Evolutionary conservation across 2,113 vertebrate species (phyloP), one percentile per base, ranked within the genome.

Genomic region (Mionectes macconnelli): DNA sequence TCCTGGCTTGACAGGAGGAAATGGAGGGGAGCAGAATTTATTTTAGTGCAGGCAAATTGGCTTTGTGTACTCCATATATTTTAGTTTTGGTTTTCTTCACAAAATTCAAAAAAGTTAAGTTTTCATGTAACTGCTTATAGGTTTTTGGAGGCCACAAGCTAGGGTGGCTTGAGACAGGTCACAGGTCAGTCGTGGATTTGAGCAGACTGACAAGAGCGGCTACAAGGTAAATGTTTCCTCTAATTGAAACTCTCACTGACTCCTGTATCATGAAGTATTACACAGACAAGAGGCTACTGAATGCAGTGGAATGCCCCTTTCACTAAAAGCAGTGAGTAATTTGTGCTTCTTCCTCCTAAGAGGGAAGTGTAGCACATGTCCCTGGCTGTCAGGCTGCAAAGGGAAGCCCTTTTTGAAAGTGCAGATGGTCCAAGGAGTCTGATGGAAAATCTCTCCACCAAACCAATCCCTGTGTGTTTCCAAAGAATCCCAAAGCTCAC

Each of bases 391-490:
- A 89, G 56, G 76, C 64, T 92, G 81, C 49, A 37, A 70, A 87
- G 30, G 19, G 53, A 89, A 87, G 82, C 17, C 31, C 49, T 93
- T 62, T 84, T 57, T n/a, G 72, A 80, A 94, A 83, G 63, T 42
- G 77, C 56, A 50, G 56, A 59, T 73, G 49, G 77, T 88, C 39
- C 50, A 53, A 59, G 35, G 77, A 94, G 86, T 39, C 66, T 68
- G 60, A 28, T 55, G 30, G 75, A 90, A 94, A 79, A 93, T 73
- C 84, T 90, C 52, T 93, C 77, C 75, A 92, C 47, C 86, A 84
- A 68, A 76, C 23, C 35, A 93, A 69, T 14, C 72, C 85, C 81
- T 77, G 45, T 21, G 91, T 87, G 66, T 8, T 50, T 93, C 56
- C 42, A 80, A 91, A 22, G 87, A 92, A 79, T 83, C 78, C 70